Evolutionary conservation across 2,113 vertebrate species (phyloP), one percentile per base, ranked within the genome.

Genomic region (Cervus canadensis): DNA sequence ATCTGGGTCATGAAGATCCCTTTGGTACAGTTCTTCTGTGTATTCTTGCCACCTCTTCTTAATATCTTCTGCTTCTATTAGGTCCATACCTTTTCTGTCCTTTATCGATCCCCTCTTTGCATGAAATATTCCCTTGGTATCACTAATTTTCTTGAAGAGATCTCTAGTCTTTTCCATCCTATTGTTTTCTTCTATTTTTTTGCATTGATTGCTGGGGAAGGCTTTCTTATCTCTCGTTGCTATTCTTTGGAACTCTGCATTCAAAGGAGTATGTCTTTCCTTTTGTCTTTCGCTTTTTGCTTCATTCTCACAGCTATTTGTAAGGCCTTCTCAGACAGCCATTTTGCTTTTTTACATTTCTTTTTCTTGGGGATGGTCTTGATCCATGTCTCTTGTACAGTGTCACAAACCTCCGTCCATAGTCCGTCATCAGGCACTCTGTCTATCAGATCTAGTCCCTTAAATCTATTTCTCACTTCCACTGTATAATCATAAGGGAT

Each of bases 31-130:
- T 67, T 67, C 62, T 64, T 17, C 62, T 64, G 15, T n/a, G 62
- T n/a, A 19, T 67, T 67, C 33, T 67, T 67, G 16, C 62, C 62
- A 67, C 62, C 33, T 67, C 62, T 19, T 19, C 62, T n/a, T 67
- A n/a, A n/a, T 33, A 30, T n/a, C 33, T n/a, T n/a, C 33, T 67
- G 7, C 33, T 67, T 19, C 62, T 67, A 17, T 67, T 67, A 19
- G 33, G 1, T 2, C 16, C 7, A n/a, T 67, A n/a, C 7, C 0
- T n/a, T 67, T n/a, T 67, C 62, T n/a, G 33, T 19, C 33, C 33
- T 67, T 64, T 67, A 67, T n/a, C 10, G 4, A 19, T 33, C 33
- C 64, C 64, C 19, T 67, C 7, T 67, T 19, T 67, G 64, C 7
- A 67, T 67, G 64, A 67, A 67, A 5, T 67, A 8, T n/a, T 67